A percentile compares a stretch with the other conserved stretches of the same genome.
Evolutionary conservation across 2,888 invertebrate genomes (phyloP).

Genomic region (Dryadula phaetusa): DNA sequence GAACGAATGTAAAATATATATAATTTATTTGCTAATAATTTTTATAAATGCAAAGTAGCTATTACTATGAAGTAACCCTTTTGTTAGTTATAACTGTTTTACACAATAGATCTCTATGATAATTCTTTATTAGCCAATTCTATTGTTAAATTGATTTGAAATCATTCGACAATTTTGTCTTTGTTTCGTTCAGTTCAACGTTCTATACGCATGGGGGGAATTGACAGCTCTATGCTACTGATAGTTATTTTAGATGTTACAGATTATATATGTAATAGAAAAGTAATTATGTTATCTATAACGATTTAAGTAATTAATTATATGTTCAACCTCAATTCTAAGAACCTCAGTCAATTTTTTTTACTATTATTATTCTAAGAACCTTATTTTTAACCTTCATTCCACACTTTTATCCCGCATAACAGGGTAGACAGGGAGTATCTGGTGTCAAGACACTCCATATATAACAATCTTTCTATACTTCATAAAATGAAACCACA

Average conservation of each 20-base stretch:
- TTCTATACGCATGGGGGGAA: conserved; percentile 26
- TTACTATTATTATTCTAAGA: too few relatives aligned
- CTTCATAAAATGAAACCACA: too few relatives aligned
- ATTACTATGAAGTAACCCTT: neutral
- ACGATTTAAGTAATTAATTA: neutral
- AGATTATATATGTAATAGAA: neutral
- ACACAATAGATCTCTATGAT: conserved; percentile 23
- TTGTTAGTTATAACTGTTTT: conserved; percentile 7
- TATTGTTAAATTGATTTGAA: conserved; percentile 39
- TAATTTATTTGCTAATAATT: too few relatives aligned
- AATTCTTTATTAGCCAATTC: conserved; percentile 28
- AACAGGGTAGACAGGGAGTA: too few relatives aligned
- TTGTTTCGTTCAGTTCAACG: conserved; percentile 21
- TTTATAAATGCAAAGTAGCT: neutral
- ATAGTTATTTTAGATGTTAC: neutral
- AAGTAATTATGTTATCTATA: neutral
- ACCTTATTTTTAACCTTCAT: too few relatives aligned
- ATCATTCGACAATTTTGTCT: conserved; percentile 19
- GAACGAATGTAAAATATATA: too few relatives aligned
- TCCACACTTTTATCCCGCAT: too few relatives aligned
- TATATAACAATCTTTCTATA: too few relatives aligned
- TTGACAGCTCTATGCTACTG: conserved; percentile 20
- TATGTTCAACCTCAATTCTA: too few relatives aligned
- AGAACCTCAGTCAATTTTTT: too few relatives aligned
- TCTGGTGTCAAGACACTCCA: too few relatives aligned